These are phyloP conservation scores for Fukomys damarensis DNA, from an alignment of 2,113 vertebrate species.

Conservation along the genomic window DNA sequence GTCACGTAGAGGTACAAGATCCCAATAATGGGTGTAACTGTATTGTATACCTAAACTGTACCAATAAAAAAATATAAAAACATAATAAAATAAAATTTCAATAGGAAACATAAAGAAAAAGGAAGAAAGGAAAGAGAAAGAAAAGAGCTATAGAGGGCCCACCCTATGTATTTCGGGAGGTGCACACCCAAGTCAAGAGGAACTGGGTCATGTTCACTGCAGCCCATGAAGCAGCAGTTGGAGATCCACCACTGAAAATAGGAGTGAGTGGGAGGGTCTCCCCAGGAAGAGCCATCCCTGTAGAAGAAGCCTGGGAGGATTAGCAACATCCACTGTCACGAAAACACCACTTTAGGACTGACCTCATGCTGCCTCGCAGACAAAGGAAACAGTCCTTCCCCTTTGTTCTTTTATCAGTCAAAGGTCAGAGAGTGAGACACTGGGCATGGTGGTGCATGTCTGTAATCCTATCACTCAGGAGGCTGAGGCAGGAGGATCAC, in stretches of 20 bases:
- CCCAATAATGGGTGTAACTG: too few relatives aligned
- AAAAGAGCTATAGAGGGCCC: background rate
- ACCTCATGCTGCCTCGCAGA: background rate
- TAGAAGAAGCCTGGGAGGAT: background rate
- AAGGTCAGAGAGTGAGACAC: background rate
- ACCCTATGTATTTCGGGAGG: conserved; percentile 1
- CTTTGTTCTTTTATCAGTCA: background rate
- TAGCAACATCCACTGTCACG: background rate
- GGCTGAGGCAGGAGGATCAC: background rate
- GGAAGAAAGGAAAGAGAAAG: too few relatives aligned
- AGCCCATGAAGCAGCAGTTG: background rate
- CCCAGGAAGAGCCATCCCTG: background rate
- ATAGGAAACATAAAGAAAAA: too few relatives aligned
- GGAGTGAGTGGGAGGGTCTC: background rate
- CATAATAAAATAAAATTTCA: too few relatives aligned
- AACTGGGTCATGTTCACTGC: background rate
- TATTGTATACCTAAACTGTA: too few relatives aligned
- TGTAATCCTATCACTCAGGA: background rate
- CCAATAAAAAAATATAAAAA: too few relatives aligned
- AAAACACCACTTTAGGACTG: background rate
- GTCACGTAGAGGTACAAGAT: too few relatives aligned
- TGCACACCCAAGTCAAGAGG: background rate
- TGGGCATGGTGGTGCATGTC: background rate
- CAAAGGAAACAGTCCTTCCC: background rate
- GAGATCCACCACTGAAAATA: background rate